Evolutionary conservation across 2,113 vertebrate species (phyloP).

Genomic region (Myrmecophaga tridactyla): DNA sequence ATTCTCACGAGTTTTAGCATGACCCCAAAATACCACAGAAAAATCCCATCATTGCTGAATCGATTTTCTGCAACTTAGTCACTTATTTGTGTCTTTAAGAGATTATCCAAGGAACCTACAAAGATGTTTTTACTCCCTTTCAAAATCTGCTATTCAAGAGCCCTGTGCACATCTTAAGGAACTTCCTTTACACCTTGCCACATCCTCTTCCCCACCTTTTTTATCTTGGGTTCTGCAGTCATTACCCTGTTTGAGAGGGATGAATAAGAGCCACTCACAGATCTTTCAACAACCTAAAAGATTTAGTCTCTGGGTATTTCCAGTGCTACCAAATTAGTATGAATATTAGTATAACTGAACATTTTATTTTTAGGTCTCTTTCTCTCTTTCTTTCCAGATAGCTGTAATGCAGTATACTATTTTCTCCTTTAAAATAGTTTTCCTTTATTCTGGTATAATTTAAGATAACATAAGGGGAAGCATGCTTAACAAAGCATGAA

Average conservation of each 20-base stretch:
- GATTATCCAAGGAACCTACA: constrained; percentile 51
- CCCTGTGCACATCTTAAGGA: constrained; percentile 51
- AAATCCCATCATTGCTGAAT: constrained; percentile 49
- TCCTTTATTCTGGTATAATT: background rate
- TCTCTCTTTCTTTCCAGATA: no score
- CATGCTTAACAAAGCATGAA: background rate
- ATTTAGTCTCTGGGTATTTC: constrained; percentile 70
- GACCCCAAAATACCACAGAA: constrained; percentile 46
- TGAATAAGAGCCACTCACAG: constrained; percentile 67
- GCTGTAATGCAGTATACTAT: background rate
- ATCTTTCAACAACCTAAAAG: constrained; percentile 24
- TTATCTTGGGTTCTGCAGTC: constrained; percentile 44
- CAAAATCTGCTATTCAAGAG: constrained; percentile 55
- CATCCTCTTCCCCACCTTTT: constrained; percentile 63
- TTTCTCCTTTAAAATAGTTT: constrained; percentile 57
- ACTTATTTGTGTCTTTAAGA: constrained; percentile 70
- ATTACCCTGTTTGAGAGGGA: constrained; percentile 48
- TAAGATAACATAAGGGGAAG: background rate
- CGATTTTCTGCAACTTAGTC: constrained; percentile 62
- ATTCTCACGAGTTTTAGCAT: constrained; percentile 75
- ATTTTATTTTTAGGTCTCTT: background rate
- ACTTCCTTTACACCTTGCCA: constrained; percentile 44
- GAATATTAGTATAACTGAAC: constrained; percentile 27
- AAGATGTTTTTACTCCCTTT: constrained; percentile 30
- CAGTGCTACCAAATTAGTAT: constrained; percentile 10